phyloP scores from a whole-genome alignment of 2,888 invertebrate species.

The Hemicrepidius hirtus region DNA sequence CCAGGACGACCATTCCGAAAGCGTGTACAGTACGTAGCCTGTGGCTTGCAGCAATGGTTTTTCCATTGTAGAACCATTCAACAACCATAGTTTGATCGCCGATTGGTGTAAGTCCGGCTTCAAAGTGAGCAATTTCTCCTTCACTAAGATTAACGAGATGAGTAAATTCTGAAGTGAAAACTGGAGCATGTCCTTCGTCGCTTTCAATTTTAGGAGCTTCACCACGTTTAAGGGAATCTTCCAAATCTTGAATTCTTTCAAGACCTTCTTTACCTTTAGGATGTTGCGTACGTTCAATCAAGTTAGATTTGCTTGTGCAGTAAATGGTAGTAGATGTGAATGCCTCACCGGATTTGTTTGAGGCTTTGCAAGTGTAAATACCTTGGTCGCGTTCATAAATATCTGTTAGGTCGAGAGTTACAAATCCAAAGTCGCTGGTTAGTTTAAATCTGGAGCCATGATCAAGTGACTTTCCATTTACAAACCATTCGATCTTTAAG shows the following conservation, averaged over 20 bases:
- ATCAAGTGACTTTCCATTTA: conserved; percentile 91
- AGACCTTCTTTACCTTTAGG: conserved; percentile 96
- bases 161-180: conserved; percentile 91
- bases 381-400: conserved; percentile 96
- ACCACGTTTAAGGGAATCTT: conserved; percentile 87
- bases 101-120: conserved; percentile 95
- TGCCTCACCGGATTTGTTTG: conserved; percentile 91
- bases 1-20: conserved; percentile 97
- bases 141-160: conserved; percentile 90
- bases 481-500: conserved; percentile 94
- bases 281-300: conserved; percentile 93
- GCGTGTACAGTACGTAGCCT: conserved; percentile 95
- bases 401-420: conserved; percentile 93
- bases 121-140: conserved; percentile 98
- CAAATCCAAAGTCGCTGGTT: conserved; percentile 97
- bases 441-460: conserved; percentile 94
- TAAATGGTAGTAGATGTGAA: conserved; percentile 93
- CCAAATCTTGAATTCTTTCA: conserved; percentile 92
- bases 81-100: conserved; percentile 96
- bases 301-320: conserved; percentile 86
- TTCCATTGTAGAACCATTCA: conserved; percentile 97
- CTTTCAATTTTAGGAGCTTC: conserved; percentile 81
- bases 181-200: conserved; percentile 89
- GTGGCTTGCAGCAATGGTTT: conserved; percentile 90
- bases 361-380: conserved; percentile 94